A percentile compares a stretch with the other conserved stretches of the same genome.
These are phyloP conservation scores for Dicyrtomina minuta DNA, from an alignment of 2,888 invertebrate genomes.

Conservation along the genomic window DNA sequence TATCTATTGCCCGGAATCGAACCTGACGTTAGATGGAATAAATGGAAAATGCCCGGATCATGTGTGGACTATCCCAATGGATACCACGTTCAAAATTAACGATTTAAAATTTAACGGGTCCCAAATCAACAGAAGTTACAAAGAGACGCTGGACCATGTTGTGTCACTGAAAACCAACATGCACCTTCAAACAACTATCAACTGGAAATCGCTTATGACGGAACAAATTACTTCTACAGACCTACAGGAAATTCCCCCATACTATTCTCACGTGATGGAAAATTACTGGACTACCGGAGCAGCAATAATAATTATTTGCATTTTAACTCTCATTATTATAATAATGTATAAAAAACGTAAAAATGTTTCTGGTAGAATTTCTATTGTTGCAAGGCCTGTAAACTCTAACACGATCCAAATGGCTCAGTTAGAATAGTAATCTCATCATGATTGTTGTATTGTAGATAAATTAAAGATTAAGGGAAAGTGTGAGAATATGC, in stretches of 20 bases:
- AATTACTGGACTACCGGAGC: not conserved
- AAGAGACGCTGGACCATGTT: slow-evolving; percentile 13
- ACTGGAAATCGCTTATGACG: slow-evolving; percentile 11
- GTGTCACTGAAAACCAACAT: no score
- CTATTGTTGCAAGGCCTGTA: not conserved
- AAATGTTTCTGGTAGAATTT: not conserved
- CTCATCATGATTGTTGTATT: not conserved
- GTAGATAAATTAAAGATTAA: no score
- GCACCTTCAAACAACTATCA: slow-evolving; percentile 21
- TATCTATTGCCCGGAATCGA: slow-evolving; percentile 23
- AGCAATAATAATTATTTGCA: not conserved
- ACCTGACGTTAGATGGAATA: slow-evolving; percentile 17
- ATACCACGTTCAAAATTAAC: no score
- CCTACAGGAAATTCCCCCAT: not conserved
- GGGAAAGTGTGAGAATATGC: slow-evolving; percentile 19
- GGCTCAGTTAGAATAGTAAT: not conserved
- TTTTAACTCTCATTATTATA: not conserved
- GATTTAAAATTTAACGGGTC: slow-evolving; percentile 19
- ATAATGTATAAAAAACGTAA: not conserved
- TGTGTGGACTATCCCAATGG: no score
- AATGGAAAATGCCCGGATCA: slow-evolving; percentile 24
- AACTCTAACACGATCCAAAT: not conserved
- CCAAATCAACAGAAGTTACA: not conserved
- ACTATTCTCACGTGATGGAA: not conserved
- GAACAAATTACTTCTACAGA: not conserved